A percentile compares a stretch with the other conserved stretches of the same genome.
phyloP scores from a whole-genome alignment of 1,140 invertebrate genomes.

The Drosophila sp. region DNA sequence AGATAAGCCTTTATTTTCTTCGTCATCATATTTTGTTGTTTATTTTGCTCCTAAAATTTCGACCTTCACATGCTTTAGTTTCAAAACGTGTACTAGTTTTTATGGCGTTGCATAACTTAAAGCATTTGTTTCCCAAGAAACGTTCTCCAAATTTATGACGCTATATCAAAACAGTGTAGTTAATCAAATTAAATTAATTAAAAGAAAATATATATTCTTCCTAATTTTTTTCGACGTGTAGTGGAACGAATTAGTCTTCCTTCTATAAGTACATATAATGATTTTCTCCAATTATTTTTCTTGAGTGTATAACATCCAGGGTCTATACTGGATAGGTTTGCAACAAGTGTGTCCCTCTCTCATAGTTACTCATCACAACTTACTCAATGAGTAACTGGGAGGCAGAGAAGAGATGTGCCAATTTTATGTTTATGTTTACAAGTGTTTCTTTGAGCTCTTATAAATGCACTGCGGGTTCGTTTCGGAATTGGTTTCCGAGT shows the following conservation, averaged over 20 bases:
- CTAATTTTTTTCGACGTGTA: too few species aligned
- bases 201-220: too few species aligned
- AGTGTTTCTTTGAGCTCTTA: not conserved
- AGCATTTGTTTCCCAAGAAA: not conserved
- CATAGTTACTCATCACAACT: constrained; percentile 1
- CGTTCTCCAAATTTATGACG: not conserved
- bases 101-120: not conserved
- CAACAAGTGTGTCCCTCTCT: constrained; percentile 10
- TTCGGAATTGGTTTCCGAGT: constrained; percentile 16
- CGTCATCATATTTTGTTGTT: too few species aligned
- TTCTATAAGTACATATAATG: not conserved
- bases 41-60: too few species aligned
- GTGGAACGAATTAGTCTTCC: too few species aligned
- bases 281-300: not conserved
- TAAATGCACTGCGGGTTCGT: constrained; percentile 1
- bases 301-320: not conserved
- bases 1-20: too few species aligned
- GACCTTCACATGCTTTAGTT: too few species aligned
- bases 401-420: constrained; percentile 10
- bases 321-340: not conserved
- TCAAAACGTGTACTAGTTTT: too few species aligned
- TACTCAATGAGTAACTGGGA: constrained; percentile 11
- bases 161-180: too few species aligned
- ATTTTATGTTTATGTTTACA: constrained; percentile 3
- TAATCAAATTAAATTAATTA: too few species aligned